Evolutionary conservation across 1,140 invertebrate species (phyloP).

Genomic region (Lineus longissimus): DNA sequence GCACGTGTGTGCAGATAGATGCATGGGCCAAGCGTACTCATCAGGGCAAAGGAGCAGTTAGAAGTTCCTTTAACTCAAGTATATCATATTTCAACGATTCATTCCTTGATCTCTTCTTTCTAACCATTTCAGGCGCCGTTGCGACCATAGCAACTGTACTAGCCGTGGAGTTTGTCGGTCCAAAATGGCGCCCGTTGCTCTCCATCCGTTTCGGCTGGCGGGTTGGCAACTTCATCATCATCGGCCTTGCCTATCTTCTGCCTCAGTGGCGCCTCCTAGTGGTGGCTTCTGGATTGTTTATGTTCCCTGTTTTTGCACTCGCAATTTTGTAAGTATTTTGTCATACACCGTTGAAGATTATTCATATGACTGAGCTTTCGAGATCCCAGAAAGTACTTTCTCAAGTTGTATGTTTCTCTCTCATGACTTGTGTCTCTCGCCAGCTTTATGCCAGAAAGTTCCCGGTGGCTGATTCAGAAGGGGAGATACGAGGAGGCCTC

Average conservation of each 20-base stretch:
- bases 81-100: too few species aligned
- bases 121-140: neutral
- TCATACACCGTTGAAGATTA: too few species aligned
- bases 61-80: too few species aligned
- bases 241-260: neutral
- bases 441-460: conserved; percentile 1
- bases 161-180: conserved; percentile 27
- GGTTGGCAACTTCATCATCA: neutral
- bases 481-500: neutral
- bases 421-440: too few species aligned
- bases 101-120: too few species aligned
- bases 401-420: too few species aligned
- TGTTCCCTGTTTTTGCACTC: neutral
- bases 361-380: too few species aligned
- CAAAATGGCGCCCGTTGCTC: conserved; percentile 64
- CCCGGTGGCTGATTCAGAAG: conserved; percentile 4
- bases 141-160: neutral
- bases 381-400: too few species aligned
- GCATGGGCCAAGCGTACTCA: too few species aligned
- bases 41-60: too few species aligned
- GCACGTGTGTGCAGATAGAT: too few species aligned
- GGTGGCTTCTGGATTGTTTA: neutral
- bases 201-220: conserved; percentile 57
- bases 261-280: neutral
- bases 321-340: neutral